Base-by-base conservation (phyloP, 2,888 invertebrate species). In the Halictus ligatus region DNA sequence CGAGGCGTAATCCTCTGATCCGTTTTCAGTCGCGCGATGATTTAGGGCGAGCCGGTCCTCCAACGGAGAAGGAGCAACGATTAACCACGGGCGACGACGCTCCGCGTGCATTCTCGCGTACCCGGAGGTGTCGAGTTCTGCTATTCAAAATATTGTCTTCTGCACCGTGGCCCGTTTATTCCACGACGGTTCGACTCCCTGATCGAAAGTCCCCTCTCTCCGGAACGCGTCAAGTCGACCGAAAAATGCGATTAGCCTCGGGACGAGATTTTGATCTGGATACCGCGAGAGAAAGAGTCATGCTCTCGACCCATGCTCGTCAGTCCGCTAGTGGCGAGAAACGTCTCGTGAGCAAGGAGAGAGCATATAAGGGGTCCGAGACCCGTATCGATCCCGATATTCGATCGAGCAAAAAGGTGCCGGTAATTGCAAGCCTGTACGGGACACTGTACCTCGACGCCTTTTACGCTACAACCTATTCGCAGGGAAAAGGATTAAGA, bases 401-500 rank as follows among this genome's bases (percentile, higher is more conserved):
- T 43, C 43, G 15, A 48, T 76, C n/a, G n/a, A 2, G 4, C 4
- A 69, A 48, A 69, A 18, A 73, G 50, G 43, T 75, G 2, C 72
- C 48, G 79, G 79, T 75, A 86, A 86, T 87, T 86, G 76, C 76
- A 25, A 58, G 72, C 50, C 60, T 74, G 73, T 75, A 60, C 35
- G 64, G 75, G 67, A 64, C 67, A 83, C 73, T 50, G 86, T n/a
- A n/a, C 54, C 21, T 29, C 77, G 78, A 81, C 75, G 81, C 58
- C 85, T 83, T 84, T 77, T 76, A 74, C 76, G 64, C 21, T 29
- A 48, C 67, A 58, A 72, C 80, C 82, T 76, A 81, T 82, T 86
- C 60, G 88, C 86, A 81, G 67, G 72, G 72, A 83, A 83, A 88
- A 79, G 80, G 84, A 87, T 86, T 88, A 85, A 84, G 83, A 79